Evolutionary conservation across 2,797 vertebrate genomes (phyloP).

Genomic region (Thamnophis elegans): DNA sequence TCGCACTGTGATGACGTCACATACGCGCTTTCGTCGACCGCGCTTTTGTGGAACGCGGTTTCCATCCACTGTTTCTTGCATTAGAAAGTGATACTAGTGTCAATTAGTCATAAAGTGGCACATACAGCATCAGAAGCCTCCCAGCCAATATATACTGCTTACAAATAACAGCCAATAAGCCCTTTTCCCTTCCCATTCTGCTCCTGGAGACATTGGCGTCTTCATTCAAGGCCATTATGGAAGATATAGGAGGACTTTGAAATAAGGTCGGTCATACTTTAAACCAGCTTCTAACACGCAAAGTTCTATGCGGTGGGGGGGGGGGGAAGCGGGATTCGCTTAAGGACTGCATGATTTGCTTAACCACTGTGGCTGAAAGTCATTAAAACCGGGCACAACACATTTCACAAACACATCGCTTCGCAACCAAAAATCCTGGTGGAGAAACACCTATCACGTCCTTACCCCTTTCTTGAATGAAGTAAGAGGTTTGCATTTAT

Average conservation of each 20-base stretch:
- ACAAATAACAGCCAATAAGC: background rate
- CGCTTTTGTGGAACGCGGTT: too few relatives aligned
- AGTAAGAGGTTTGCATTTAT: background rate
- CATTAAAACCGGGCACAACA: background rate
- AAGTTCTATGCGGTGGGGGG: background rate
- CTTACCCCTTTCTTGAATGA: background rate
- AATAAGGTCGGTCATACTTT: background rate
- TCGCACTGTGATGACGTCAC: too few relatives aligned
- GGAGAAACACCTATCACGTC: background rate
- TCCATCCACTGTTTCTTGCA: background rate
- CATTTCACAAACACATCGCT: background rate
- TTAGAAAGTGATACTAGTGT: background rate
- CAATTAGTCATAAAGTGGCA: background rate
- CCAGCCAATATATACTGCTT: background rate
- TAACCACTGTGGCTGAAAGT: background rate
- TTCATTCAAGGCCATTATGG: background rate
- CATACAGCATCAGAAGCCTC: background rate
- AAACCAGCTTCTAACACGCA: background rate
- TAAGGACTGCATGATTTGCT: background rate
- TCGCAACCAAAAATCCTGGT: background rate
- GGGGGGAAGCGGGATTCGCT: background rate
- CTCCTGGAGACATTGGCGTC: background rate
- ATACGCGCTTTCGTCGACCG: too few relatives aligned
- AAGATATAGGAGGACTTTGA: background rate
- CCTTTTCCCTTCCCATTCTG: background rate